Evolutionary conservation across 1,140 invertebrate species (phyloP).

Genomic region (Trichoplusia ni): DNA sequence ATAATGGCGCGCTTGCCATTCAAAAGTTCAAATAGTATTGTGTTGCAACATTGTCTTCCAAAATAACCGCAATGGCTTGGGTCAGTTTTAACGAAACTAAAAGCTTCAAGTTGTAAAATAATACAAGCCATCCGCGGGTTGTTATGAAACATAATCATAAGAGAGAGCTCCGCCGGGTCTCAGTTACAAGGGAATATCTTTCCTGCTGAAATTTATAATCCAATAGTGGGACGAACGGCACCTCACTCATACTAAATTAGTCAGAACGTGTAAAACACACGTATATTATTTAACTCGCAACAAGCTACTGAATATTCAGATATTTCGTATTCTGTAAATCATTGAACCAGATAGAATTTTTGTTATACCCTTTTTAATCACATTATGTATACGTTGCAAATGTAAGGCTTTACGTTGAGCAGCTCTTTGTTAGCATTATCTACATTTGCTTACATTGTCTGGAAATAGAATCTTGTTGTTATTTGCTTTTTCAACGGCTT

Average conservation of each 20-base stretch:
- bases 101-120: constrained; percentile 43
- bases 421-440: no score
- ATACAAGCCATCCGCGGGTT: constrained; percentile 33
- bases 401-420: no score
- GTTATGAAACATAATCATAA: constrained; percentile 53
- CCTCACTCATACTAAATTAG: constrained; percentile 45
- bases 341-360: constrained; percentile 45
- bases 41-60: constrained; percentile 19
- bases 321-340: constrained; percentile 49
- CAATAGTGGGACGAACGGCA: constrained; percentile 43
- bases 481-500: no score
- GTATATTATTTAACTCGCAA: constrained; percentile 34
- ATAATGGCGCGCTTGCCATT: neutral
- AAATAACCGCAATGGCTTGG: constrained; percentile 22
- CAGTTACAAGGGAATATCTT: constrained; percentile 47
- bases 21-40: constrained; percentile 14
- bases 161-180: constrained; percentile 30
- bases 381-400: no score
- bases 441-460: no score
- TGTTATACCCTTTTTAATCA: no score
- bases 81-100: constrained; percentile 34
- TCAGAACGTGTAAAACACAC: constrained; percentile 42
- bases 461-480: no score
- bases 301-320: constrained; percentile 41
- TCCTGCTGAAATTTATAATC: constrained; percentile 51